Conservation (phyloP, 2,797 vertebrate species). For the Psittacula echo region DNA sequence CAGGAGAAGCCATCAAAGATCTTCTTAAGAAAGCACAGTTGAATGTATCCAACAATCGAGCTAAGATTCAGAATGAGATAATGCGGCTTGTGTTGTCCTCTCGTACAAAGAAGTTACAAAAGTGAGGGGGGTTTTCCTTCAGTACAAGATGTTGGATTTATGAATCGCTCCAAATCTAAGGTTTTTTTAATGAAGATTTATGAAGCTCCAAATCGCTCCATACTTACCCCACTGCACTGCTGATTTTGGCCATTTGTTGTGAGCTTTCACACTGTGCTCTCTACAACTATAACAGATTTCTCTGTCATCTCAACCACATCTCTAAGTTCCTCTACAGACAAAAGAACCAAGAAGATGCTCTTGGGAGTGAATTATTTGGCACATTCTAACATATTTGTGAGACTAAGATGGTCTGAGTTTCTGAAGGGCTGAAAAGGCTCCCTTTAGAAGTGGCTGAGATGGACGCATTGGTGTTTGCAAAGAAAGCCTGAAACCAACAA, state of each 20-base stretch:
- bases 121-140: fast-evolving
- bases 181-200: background rate
- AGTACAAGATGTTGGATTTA: background rate
- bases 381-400: background rate
- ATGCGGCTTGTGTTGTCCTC: background rate
- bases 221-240: background rate
- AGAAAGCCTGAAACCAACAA: background rate
- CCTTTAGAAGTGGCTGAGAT: background rate
- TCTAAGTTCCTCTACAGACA: background rate
- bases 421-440: background rate
- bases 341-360: background rate
- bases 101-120: background rate
- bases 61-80: background rate
- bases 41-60: background rate
- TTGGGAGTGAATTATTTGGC: background rate
- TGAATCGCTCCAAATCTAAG: background rate
- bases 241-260: background rate
- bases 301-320: background rate
- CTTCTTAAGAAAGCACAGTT: background rate
- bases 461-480: background rate
- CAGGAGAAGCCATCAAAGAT: background rate
- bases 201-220: background rate
- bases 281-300: background rate
- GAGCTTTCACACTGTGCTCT: background rate
- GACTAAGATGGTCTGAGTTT: background rate